Evolutionary conservation across 2,888 invertebrate genomes (phyloP).

Genomic region (Capitulum mitella): DNA sequence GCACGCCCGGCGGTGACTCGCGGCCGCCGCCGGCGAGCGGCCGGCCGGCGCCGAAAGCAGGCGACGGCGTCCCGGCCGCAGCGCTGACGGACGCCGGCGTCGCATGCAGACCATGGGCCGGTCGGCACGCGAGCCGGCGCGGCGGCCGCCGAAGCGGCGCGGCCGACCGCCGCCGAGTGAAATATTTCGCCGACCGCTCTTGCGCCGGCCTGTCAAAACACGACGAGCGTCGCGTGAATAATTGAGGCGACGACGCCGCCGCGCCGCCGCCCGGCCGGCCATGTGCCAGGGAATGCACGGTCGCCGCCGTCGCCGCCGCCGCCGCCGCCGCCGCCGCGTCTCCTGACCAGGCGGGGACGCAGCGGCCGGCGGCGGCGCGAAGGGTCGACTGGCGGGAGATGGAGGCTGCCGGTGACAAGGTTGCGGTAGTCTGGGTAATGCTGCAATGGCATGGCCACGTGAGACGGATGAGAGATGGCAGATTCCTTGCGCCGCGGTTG

Average conservation of each 20-base stretch:
- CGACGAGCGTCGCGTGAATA: neutral
- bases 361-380: no score
- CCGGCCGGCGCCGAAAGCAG: no score
- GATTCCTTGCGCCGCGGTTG: no score
- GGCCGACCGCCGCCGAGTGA: neutral
- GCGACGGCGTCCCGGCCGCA: neutral
- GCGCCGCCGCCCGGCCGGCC: neutral
- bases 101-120: neutral
- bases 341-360: no score
- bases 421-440: no score
- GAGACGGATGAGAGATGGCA: no score
- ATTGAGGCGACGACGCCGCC: neutral
- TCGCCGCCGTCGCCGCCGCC: neutral
- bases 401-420: no score
- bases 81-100: neutral
- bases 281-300: neutral
- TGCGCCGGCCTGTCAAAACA: constrained; percentile 16
- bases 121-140: constrained; percentile 3
- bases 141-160: neutral
- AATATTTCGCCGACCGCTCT: neutral
- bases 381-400: no score
- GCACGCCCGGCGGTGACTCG: no score
- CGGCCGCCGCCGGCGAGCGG: no score
- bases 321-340: neutral
- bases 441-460: no score